These are phyloP conservation scores for Varanus salvator DNA, from an alignment of 2,113 vertebrate genomes.

Conservation along the genomic window DNA sequence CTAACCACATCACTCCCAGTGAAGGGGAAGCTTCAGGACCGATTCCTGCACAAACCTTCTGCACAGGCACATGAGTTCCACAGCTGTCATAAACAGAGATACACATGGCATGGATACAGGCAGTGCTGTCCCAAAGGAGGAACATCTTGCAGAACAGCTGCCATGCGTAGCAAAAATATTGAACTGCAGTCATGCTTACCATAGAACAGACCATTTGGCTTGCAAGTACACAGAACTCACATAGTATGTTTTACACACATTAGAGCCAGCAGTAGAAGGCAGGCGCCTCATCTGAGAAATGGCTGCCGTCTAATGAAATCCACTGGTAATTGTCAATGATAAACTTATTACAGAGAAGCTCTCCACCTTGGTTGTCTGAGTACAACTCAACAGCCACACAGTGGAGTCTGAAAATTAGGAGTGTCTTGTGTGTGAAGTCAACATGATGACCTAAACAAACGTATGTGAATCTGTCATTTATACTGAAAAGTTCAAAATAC, in stretches of 20 bases:
- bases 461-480: not conserved
- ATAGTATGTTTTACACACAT: conserved; percentile 46
- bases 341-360: not conserved
- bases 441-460: not conserved
- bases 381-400: conserved; percentile 22
- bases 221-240: conserved; percentile 47
- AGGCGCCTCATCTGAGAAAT: conserved; percentile 56
- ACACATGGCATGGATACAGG: not conserved
- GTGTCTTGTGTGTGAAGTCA: conserved; percentile 16
- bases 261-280: conserved; percentile 37
- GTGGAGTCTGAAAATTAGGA: conserved; percentile 4
- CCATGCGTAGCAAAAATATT: conserved; percentile 53
- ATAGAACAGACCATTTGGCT: conserved; percentile 58
- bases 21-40: not conserved
- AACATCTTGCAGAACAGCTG: conserved; percentile 36
- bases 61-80: not conserved
- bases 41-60: not conserved
- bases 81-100: conserved; percentile 1
- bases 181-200: conserved; percentile 52
- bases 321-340: not conserved
- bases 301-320: conserved; percentile 25
- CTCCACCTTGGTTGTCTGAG: not conserved
- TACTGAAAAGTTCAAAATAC: conserved; percentile 20
- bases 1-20: not conserved
- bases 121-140: conserved; percentile 15